These are phyloP conservation scores for Vulpes lagopus DNA, from an alignment of 2,113 vertebrate genomes.

Conservation along the genomic window DNA sequence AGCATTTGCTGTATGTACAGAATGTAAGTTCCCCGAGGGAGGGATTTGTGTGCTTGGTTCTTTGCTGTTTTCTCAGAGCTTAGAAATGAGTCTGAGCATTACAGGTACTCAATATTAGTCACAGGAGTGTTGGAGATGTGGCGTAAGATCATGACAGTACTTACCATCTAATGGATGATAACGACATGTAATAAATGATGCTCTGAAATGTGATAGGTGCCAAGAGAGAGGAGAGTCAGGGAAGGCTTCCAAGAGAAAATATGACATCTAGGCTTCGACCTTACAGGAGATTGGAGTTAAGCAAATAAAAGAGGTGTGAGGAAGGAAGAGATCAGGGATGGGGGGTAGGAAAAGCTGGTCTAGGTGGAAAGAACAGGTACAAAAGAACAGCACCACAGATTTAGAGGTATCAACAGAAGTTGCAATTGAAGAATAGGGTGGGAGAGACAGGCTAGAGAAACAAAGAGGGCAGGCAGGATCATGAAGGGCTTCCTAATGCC, in stretches of 20 bases:
- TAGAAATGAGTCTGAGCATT: neutral
- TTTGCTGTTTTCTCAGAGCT: constrained; percentile 20
- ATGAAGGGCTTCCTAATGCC: neutral
- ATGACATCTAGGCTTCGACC: neutral
- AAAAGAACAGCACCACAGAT: neutral
- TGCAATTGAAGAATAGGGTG: neutral
- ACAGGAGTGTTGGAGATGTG: neutral
- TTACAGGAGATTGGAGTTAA: neutral
- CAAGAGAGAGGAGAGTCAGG: neutral
- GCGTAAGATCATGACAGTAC: neutral
- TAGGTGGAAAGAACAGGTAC: neutral
- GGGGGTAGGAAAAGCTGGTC: neutral
- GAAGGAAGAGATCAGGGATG: neutral
- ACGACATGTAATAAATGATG: neutral
- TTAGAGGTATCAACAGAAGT: neutral
- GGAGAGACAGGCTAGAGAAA: neutral
- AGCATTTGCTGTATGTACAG: neutral
- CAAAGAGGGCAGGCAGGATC: neutral
- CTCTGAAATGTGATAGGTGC: neutral
- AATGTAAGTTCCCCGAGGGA: neutral
- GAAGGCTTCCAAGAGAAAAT: neutral
- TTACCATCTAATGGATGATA: neutral
- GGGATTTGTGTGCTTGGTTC: neutral
- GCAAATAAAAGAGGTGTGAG: neutral
- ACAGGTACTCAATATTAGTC: neutral